Base-by-base conservation (phyloP, 2,113 vertebrate species). In the Cyanoderma ruficeps region DNA sequence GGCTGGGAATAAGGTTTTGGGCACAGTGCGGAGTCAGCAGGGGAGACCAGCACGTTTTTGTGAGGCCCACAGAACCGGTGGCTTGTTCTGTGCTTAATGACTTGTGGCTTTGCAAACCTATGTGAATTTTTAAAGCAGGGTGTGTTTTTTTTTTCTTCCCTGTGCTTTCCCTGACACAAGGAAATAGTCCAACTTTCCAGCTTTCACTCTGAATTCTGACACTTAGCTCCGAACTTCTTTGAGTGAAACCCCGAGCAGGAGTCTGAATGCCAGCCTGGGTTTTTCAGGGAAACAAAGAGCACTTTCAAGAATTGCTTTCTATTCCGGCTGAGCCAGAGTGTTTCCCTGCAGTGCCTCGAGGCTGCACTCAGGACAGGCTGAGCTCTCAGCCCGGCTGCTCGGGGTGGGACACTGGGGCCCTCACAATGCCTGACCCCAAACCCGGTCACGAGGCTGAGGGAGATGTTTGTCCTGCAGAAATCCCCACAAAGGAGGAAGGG, bases 291-390 rank as follows among this genome's bases (percentile, higher is more conserved):
- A 96, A 97, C 92, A 95, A 96, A 95, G 94, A 96, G 64, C 87
- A 94, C 93, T 97, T 96, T 97, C 91, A 96, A 67, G 91, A 83
- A 69, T 89, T 28, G 71, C 91, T 85, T 91, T 96, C 95, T 94
- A 25, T 94, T 95, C 92, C 4, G 18, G 82, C 90, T 7, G 49
- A 94, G 96, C 71, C 92, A 39, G 65, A 91, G 63, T 1, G 10
- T 88, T 94, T 93, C 90, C 85, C 74, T 83, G 63, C 90, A 87
- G 76, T 65, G 94, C 95, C 95, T 93, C 31, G 76, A 74, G 90
- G 69, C 69, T 91, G 76, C 72, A 41, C 88, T 90, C 70, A 55
- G 93, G 92, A 68, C 87, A 79, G 90, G 93, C 93, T 71, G 90
- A 92, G 93, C 85, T 86, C 91, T 72, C 23, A 52, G 61, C 65